Evolutionary conservation across 2,113 vertebrate genomes (phyloP), one percentile per base, ranked within the genome.

Genomic region (Macheiramphus alcinus): DNA sequence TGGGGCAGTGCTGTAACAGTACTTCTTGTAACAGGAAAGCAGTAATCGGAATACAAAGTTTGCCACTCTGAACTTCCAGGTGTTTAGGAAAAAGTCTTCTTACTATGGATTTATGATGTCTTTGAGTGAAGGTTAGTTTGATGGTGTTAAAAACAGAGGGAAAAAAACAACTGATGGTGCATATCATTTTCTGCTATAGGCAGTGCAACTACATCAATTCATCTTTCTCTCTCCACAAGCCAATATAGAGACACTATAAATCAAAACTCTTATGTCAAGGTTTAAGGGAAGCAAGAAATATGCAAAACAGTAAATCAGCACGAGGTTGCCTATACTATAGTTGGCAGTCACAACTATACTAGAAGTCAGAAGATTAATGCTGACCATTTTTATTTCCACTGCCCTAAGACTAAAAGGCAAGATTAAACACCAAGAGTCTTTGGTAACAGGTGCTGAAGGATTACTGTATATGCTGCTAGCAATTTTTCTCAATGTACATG

Each of bases 71-170:
- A 95, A 96, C 67, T 88, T 97, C 82, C 96, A 97, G 93, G 89
- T 97, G 85, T 92, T 89, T 93, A 80, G 94, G 90, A 94, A 95
- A 95, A 94, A 68, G 80, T 61, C 83, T 97, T 58, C 23, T 95
- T 97, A 80, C 65, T 95, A 86, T 79, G 55, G 90, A 98, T 97
- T 97, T 98, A 98, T 43, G 85, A 96, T 75, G 63, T 94, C 76
- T 86, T 66, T 47, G 83, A 86, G 58, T 80, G 93, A 90, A 88
- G 86, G 93, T 67, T 93, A 63, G 86, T 95, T 90, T 63, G 38
- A 67, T 65, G 67, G 58, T 85, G 53, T 86, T 76, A 86, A 79
- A 90, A 90, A 81, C 55, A 82, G 38, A 95, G 26, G 34, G 22
- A 67, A 84, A 94, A 94, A 95, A 92, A 81, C 96, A 97, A 80